Evolutionary conservation across 2,888 invertebrate genomes (phyloP), one percentile per base, ranked within the genome.

Genomic region (Chloroclysta siterata): DNA sequence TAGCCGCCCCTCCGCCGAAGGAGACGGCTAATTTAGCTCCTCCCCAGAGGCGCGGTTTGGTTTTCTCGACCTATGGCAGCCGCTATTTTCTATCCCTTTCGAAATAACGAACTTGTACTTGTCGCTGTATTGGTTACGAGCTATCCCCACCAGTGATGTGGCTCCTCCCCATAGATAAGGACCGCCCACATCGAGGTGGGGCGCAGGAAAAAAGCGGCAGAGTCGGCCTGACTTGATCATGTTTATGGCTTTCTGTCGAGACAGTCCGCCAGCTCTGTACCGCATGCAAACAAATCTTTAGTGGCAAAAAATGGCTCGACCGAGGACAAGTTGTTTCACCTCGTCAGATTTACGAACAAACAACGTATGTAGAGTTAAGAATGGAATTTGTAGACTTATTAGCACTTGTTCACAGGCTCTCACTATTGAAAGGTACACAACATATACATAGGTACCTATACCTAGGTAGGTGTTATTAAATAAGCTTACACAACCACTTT

Each of bases 171-270:
- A 52, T 39, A 53, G 57, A 65, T 69, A 62, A 63, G 63, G 58
- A 57, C 87, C 88, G 83, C 90, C 91, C 76, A 77, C 79, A 78
- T 69, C 66, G 76, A 79, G 79, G 84, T 83, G 84, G 87, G 88
- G 88, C 82, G 82, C 81, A 71, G 79, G 85, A 87, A 90, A 89
- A 90, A 89, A 91, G 89, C 87, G 90, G 88, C 85, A 88, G 85
- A 89, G 85, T 87, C 84, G 84, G 82, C 75, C 80, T 78, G 88
- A 83, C 87, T 87, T 81, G 89, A 84, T 87, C 89, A 91, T 90
- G 91, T 93, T 93, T 93, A 93, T 93, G 92, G 89, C 88, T 88
- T 90, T 90, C 87, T 87, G 87, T 82, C 86, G 90, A 90, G 89
- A 88, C 90, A 88, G 88, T 87, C 87, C 84, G 84, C 85, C 83